Evolutionary conservation across 1,140 invertebrate genomes (phyloP).

Genomic region (Cyclargus thomasi): DNA sequence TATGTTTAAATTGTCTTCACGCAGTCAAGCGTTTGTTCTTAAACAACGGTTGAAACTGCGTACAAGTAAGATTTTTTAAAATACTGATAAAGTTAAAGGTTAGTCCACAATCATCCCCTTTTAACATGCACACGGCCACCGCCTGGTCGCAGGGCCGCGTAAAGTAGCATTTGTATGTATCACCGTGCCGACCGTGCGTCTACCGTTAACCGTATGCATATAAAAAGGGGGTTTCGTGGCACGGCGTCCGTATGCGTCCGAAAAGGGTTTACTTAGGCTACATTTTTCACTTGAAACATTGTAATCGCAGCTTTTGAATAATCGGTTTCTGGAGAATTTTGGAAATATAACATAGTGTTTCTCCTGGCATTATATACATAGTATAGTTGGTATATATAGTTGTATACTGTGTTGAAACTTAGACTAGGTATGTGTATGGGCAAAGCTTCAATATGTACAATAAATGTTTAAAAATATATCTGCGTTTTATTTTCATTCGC

Average conservation of each 20-base stretch:
- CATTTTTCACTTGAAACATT: too few relatives aligned
- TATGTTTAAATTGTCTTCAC: background rate
- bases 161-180: too few relatives aligned
- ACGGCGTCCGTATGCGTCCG: too few relatives aligned
- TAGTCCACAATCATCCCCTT: too few relatives aligned
- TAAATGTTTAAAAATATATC: slow-evolving; percentile 53
- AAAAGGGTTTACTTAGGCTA: too few relatives aligned
- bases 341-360: background rate
- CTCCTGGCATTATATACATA: background rate
- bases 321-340: background rate
- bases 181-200: too few relatives aligned
- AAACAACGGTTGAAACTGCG: background rate
- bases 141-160: too few relatives aligned
- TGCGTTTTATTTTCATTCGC: slow-evolving; percentile 31
- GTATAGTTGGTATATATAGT: slow-evolving; percentile 5
- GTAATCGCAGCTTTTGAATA: background rate
- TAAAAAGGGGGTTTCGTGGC: too few relatives aligned
- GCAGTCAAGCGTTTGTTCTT: background rate
- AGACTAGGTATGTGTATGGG: slow-evolving; percentile 37
- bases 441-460: slow-evolving; percentile 63
- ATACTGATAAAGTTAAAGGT: too few relatives aligned
- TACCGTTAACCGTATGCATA: too few relatives aligned
- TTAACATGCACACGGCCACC: too few relatives aligned
- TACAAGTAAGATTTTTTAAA: background rate
- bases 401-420: slow-evolving; percentile 17